Evolutionary conservation across 2,797 vertebrate species (phyloP).

Genomic region (Hypotaenidia philippensis): DNA sequence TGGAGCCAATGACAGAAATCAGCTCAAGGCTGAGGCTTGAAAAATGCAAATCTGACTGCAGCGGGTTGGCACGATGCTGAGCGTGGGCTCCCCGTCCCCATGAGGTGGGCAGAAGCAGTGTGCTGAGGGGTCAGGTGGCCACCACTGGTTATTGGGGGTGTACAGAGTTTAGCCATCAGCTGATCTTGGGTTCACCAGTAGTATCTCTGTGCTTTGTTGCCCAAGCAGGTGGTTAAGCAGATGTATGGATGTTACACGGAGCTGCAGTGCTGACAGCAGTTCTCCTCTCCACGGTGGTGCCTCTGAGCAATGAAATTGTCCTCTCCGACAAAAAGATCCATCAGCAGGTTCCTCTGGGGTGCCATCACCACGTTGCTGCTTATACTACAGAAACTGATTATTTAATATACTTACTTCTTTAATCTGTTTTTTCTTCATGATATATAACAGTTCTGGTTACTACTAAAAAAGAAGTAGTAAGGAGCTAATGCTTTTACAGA

Average conservation of each 20-base stretch:
- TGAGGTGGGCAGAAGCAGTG: neutral
- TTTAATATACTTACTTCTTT: neutral
- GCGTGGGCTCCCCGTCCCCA: fast-evolving
- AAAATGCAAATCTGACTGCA: neutral
- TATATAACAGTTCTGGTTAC: neutral
- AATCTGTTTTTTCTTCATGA: neutral
- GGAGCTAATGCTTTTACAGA: neutral
- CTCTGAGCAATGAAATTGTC: neutral
- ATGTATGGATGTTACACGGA: neutral
- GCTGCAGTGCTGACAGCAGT: neutral
- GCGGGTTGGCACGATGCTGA: fast-evolving
- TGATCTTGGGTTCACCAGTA: fast-evolving
- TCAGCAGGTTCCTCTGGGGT: neutral
- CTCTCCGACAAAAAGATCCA: neutral
- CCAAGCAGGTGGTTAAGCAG: neutral
- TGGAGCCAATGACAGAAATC: neutral
- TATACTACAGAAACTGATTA: neutral
- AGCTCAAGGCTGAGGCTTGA: neutral
- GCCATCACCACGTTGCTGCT: neutral
- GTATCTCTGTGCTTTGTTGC: neutral
- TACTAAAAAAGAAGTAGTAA: neutral
- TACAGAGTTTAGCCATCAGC: neutral
- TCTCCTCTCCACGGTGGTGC: neutral
- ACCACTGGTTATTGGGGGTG: neutral
- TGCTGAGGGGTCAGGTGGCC: neutral